Base-by-base conservation (phyloP, 2,113 vertebrate species). In the Oophaga pumilio region DNA sequence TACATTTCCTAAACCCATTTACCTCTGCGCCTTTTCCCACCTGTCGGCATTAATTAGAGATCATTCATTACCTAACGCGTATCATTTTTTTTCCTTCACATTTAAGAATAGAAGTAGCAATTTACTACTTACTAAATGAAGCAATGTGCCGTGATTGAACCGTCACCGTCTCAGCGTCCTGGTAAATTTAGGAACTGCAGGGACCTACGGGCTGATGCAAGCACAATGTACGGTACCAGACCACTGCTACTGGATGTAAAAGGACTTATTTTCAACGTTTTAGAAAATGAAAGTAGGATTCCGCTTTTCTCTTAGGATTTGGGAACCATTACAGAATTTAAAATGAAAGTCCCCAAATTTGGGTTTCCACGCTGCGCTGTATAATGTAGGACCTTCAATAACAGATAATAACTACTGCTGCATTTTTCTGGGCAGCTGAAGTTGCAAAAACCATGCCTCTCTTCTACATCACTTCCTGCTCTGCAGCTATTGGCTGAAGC, bases 111-210 rank as follows among this genome's bases (percentile, higher is more conserved):
- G 74, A 52, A 76, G 43, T 52, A 76, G 49, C 49, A 76, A 76
- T 76, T 76, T 76, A 20, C 74, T 76, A 52, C 74, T 76, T 33
- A 71, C 14, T 76, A 18, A 43, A 73, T 73, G 49, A 50, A n/a
- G 49, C 49, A 15, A 76, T 18, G 43, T 20, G 49, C 1, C 7
- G 49, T n/a, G 20, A 52, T 76, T 76, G 74, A 49, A n/a, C 13
- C 49, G 4, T 52, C 22, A 52, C 3, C 43, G 22, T 52, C 26
- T n/a, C 15, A 14, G 11, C 43, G 18, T 50, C 33, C 73, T 50
- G 18, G 8, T 0, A 43, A 20, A 50, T 49, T n/a, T 4, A 12
- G 20, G 24, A 76, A 18, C 18, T 1, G 43, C 12, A 22, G 43
- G 68, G 28, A 52, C 15, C 68, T 33, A 11, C 18, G 14, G 68